Base-by-base conservation (phyloP, 2,113 vertebrate genomes). In the Tringa solitaria region DNA sequence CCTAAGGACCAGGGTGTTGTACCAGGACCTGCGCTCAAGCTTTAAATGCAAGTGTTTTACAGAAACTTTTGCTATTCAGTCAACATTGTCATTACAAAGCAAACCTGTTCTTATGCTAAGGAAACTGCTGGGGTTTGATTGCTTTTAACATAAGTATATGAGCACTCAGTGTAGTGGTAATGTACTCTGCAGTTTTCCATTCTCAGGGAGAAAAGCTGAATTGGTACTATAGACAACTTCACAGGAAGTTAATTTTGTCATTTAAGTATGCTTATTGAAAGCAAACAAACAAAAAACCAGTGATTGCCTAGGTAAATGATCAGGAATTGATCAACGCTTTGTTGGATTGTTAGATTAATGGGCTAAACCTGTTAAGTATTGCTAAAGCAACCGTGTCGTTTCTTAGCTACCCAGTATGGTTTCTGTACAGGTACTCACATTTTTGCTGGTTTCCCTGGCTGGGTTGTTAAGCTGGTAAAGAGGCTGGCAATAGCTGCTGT, bases 261-360 rank as follows among this genome's bases (percentile, higher is more conserved):
- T 93, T 85, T 76, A 61, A 90, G 73, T 35, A 76, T 37, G 14
- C 24, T 65, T 65, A n/a, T 4, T 57, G 79, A 83, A 86, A 84
- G 50, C 73, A 63, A 63, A 56, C 37, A 69, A 87, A 54, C 9
- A 72, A 64, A 50, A 78, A 53, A n/a, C 5, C 24, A 45, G 2
- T 28, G 46, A 35, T 5, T 26, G 32, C 75, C 10, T 26, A 53
- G 0, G 3, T 51, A 51, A 1, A 2, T 9, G 23, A 48, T 46
- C 33, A 35, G 69, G 85, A 85, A 87, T 48, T 39, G 27, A 72
- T 60, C 39, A 61, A 11, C 0, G 0, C 6, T 53, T 64, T 48
- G 17, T 37, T 76, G n/a, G 11, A 30, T 59, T 51, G 23, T 54
- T 20, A 56, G 35, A 57, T 57, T 24, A 76, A 65, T 50, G 72